Evolutionary conservation across 2,888 invertebrate species (phyloP).

Genomic region (Cylloceria caligata): DNA sequence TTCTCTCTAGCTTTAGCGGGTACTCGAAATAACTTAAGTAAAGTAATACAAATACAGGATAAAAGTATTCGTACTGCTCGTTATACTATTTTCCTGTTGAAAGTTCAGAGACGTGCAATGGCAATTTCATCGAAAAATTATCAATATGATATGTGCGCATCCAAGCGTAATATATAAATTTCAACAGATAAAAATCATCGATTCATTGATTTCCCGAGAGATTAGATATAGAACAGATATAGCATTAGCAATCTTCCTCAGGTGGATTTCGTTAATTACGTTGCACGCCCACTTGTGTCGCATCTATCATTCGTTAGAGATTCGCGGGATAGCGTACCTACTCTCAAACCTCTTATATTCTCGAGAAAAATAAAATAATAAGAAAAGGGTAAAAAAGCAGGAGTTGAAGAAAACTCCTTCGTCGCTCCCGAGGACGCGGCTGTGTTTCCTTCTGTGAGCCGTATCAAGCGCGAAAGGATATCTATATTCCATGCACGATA

Average conservation of each 20-base stretch:
- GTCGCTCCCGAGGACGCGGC: constrained; percentile 35
- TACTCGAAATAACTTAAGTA: background rate
- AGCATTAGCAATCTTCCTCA: background rate
- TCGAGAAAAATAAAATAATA: constrained; percentile 49
- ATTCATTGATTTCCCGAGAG: constrained; percentile 24
- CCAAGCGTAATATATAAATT: constrained; percentile 6
- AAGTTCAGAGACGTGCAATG: background rate
- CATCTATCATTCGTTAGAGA: constrained; percentile 43
- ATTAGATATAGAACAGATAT: background rate
- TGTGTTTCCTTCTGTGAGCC: constrained; percentile 38
- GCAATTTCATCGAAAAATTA: constrained; percentile 11
- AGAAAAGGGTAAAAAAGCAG: background rate
- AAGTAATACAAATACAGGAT: background rate
- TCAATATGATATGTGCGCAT: background rate
- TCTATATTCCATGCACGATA: constrained; percentile 17
- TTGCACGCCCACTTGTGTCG: constrained; percentile 45
- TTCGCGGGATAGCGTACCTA: constrained; percentile 41
- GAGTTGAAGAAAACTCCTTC: constrained; percentile 17
- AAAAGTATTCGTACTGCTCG: background rate
- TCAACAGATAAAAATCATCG: constrained; percentile 3
- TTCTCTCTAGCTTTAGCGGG: background rate
- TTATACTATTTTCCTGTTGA: background rate
- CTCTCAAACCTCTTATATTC: constrained; percentile 46
- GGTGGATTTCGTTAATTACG: constrained; percentile 61
- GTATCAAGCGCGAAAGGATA: constrained; percentile 45